Conservation (phyloP, 2,888 invertebrate genomes). For the Arge pagana region DNA sequence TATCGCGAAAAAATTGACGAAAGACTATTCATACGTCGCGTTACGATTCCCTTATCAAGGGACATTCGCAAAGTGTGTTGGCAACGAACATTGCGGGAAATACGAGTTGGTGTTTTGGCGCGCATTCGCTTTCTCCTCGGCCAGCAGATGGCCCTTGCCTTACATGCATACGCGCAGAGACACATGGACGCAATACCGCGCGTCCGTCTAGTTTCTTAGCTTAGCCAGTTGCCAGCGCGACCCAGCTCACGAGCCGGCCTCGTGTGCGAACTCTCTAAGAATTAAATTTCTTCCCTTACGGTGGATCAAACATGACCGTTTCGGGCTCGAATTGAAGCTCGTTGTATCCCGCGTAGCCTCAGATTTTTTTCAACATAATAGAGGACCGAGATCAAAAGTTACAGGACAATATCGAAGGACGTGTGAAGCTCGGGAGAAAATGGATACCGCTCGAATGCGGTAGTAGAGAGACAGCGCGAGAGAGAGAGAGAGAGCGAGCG, state of each 20-base stretch:
- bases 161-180: constrained; percentile 36
- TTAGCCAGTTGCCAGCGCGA: constrained; percentile 45
- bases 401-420: constrained; percentile 22
- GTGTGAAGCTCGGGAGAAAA: constrained; percentile 43
- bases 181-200: constrained; percentile 35
- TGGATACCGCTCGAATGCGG: constrained; percentile 48
- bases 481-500: constrained; percentile 30
- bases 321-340: constrained; percentile 26
- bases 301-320: constrained; percentile 25
- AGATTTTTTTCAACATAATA: constrained; percentile 16
- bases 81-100: constrained; percentile 46
- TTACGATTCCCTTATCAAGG: too few relatives aligned
- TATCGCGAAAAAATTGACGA: constrained; percentile 9
- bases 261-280: constrained; percentile 43
- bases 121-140: constrained; percentile 43
- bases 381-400: constrained; percentile 12
- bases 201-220: constrained; percentile 33
- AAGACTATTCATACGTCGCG: background rate
- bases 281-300: constrained; percentile 29
- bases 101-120: constrained; percentile 52
- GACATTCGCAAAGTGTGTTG: constrained; percentile 31
- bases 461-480: constrained; percentile 27
- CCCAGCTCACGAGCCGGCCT: constrained; percentile 51
- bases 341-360: constrained; percentile 16
- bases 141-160: constrained; percentile 56